Conservation (phyloP, 1,140 invertebrate genomes). For the Rhyacophila brunnea region DNA sequence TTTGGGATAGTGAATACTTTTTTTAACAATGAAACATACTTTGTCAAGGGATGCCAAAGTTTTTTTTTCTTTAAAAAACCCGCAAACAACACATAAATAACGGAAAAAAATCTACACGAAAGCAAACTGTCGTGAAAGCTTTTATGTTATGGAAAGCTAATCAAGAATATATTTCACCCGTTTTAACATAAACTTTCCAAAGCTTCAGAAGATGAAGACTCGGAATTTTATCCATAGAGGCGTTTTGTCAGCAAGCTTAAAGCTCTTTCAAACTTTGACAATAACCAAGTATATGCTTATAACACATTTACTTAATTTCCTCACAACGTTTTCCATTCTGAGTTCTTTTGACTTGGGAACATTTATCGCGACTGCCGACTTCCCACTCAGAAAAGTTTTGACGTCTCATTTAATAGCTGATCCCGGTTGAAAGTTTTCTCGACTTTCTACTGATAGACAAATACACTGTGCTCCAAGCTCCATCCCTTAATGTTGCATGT, state of each 20-base stretch:
- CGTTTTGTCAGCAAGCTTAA: slow-evolving; percentile 4
- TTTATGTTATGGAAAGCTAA: no score
- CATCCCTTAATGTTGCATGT: no score
- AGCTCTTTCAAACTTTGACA: slow-evolving; percentile 13
- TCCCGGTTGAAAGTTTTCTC: no score
- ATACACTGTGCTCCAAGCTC: no score
- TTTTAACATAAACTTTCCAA: slow-evolving; percentile 7
- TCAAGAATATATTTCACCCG: neutral
- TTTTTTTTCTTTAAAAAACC: no score
- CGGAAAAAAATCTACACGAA: no score
- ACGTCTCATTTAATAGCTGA: neutral
- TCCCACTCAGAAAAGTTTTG: neutral
- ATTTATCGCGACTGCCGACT: neutral
- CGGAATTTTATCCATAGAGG: slow-evolving; percentile 2
- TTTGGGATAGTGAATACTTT: no score
- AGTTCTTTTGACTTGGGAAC: neutral
- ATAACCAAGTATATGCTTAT: slow-evolving; percentile 14
- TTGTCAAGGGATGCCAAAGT: no score
- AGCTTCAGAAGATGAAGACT: slow-evolving; percentile 9
- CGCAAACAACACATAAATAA: no score
- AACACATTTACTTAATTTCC: slow-evolving; percentile 4
- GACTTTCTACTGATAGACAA: no score
- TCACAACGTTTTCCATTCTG: neutral
- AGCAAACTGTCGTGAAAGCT: no score
- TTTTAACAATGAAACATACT: no score